phyloP scores from a whole-genome alignment of 2,888 invertebrate genomes.

The Amphipoea oculea region DNA sequence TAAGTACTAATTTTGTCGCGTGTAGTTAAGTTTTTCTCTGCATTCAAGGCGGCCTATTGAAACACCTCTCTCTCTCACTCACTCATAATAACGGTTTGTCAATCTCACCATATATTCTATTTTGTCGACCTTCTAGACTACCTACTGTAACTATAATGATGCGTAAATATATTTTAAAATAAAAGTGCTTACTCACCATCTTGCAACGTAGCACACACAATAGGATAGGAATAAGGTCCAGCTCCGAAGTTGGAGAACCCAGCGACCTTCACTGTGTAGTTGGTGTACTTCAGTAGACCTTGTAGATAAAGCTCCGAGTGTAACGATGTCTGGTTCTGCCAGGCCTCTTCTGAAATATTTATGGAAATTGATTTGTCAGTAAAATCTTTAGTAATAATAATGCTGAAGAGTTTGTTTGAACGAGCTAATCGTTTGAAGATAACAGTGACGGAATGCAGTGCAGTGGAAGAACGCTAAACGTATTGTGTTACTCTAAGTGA shows the following conservation, averaged over 20 bases:
- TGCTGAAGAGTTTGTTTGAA: too few species aligned
- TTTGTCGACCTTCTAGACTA: not conserved
- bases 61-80: not conserved
- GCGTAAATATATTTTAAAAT: not conserved
- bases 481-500: too few species aligned
- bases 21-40: not conserved
- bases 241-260: conserved; percentile 96
- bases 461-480: too few species aligned
- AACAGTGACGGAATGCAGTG: too few species aligned
- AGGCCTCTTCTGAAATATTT: conserved; percentile 78
- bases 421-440: too few species aligned
- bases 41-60: not conserved
- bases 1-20: not conserved
- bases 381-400: too few species aligned
- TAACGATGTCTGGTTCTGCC: conserved; percentile 91
- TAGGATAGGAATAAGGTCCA: conserved; percentile 94
- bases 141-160: too few species aligned
- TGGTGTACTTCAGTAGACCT: conserved; percentile 94
- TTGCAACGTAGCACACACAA: conserved; percentile 95
- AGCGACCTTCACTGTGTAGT: conserved; percentile 96
- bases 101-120: too few species aligned
- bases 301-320: conserved; percentile 95
- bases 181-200: conserved; percentile 91
- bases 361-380: not conserved
- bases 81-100: not conserved